These are phyloP conservation scores for Eublepharis macularius DNA, from an alignment of 2,113 vertebrate genomes.

Conservation along the genomic window DNA sequence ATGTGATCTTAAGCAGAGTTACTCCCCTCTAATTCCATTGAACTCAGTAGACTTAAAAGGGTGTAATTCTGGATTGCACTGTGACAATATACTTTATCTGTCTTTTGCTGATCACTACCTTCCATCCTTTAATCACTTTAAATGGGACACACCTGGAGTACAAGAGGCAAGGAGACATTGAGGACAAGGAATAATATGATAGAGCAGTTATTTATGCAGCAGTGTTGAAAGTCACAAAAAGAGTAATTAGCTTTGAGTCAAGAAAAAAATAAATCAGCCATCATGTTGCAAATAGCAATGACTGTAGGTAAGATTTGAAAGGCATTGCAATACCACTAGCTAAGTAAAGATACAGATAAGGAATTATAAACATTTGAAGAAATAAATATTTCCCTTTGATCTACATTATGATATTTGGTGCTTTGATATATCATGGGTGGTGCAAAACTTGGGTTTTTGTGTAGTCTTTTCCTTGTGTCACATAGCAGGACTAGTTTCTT, in stretches of 20 bases:
- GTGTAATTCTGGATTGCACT: no score
- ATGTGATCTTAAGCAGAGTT: no score
- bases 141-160: no score
- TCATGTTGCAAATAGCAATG: neutral
- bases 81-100: no score
- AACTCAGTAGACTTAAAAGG: no score
- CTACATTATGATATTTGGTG: neutral
- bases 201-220: neutral
- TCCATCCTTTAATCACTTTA: neutral
- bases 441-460: neutral
- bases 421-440: neutral
- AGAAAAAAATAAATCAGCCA: neutral
- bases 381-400: neutral
- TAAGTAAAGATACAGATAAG: neutral
- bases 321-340: neutral
- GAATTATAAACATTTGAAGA: neutral
- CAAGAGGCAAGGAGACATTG: neutral
- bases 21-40: no score
- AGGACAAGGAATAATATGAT: neutral
- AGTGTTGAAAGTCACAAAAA: neutral
- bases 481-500: neutral
- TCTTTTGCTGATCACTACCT: neutral
- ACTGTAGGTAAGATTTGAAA: neutral
- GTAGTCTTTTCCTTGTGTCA: neutral
- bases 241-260: neutral